Percentiles rank a stretch among this genome's conserved stretches.
Evolutionary conservation across 2,888 invertebrate genomes (phyloP).

Genomic region (Aspidiotus destructor): DNA sequence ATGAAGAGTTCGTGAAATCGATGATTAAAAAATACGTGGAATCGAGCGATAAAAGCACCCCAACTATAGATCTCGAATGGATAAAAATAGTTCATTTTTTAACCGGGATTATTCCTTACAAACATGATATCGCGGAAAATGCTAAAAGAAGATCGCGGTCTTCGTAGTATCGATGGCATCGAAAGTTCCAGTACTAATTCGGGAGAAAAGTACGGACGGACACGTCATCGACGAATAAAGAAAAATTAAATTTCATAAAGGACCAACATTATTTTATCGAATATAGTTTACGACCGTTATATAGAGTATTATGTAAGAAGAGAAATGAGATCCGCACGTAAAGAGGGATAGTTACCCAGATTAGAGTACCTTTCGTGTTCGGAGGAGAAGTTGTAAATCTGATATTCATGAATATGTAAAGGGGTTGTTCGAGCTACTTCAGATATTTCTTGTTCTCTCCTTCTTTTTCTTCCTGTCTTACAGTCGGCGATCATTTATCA

Average conservation of each 20-base stretch:
- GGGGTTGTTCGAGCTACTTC: slow-evolving; percentile 29
- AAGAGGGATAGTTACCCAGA: slow-evolving; percentile 26
- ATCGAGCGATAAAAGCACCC: no score
- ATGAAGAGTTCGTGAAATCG: no score
- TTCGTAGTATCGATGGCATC: no score
- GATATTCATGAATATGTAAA: slow-evolving; percentile 32
- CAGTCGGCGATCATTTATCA: slow-evolving; percentile 30
- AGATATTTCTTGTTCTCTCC: background rate
- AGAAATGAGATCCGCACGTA: slow-evolving; percentile 7
- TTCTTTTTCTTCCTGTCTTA: background rate
- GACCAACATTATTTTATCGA: slow-evolving; percentile 15
- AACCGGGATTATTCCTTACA: no score
- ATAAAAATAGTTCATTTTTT: no score
- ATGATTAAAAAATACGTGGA: no score
- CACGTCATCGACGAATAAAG: background rate
- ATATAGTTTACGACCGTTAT: slow-evolving; percentile 28
- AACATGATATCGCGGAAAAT: no score
- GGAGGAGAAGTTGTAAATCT: slow-evolving; percentile 27
- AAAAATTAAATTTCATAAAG: slow-evolving; percentile 28
- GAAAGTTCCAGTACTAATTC: no score
- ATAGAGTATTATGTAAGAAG: slow-evolving; percentile 1
- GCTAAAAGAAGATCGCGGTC: no score
- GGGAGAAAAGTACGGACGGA: no score
- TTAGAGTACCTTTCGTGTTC: slow-evolving; percentile 29
- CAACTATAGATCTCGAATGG: no score